Conservation (phyloP, 1,140 invertebrate genomes). For the Drosophila willistoni region DNA sequence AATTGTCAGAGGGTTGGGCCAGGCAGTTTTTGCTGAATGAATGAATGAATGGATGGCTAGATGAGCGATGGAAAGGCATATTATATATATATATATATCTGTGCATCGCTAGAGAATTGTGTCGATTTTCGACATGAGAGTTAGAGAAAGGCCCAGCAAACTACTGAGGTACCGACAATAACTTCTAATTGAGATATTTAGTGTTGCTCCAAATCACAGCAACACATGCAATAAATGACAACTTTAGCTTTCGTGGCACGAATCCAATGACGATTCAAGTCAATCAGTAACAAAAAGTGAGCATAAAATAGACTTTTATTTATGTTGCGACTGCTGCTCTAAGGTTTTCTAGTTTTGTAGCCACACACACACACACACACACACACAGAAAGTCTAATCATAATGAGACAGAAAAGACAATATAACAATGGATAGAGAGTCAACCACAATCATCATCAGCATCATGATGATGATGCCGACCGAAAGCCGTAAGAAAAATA, state of each 20-base stretch:
- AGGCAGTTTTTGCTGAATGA: slow-evolving; percentile 64
- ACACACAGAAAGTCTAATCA: slow-evolving; percentile 74
- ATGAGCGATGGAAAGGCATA: slow-evolving; percentile 15
- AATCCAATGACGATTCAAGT: slow-evolving; percentile 43
- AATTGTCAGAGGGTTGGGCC: slow-evolving; percentile 74
- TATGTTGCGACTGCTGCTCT: slow-evolving; percentile 21
- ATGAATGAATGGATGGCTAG: slow-evolving; percentile 27
- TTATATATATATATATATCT: background rate
- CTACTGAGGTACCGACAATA: slow-evolving; percentile 48
- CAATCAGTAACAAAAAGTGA: slow-evolving; percentile 75
- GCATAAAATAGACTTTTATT: slow-evolving; percentile 81
- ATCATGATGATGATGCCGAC: slow-evolving; percentile 36
- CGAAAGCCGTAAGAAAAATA: slow-evolving; percentile 79
- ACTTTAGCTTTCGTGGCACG: slow-evolving; percentile 50
- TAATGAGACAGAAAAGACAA: slow-evolving; percentile 71
- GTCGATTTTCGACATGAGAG: slow-evolving; percentile 43
- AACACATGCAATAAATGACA: slow-evolving; percentile 6
- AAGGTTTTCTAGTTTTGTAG: slow-evolving; percentile 49
- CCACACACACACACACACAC: slow-evolving; percentile 62
- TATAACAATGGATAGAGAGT: slow-evolving; percentile 20
- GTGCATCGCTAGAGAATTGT: slow-evolving; percentile 57
- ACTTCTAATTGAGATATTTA: slow-evolving; percentile 79
- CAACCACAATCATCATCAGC: slow-evolving; percentile 4
- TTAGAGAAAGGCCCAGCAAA: slow-evolving; percentile 72
- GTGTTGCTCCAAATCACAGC: slow-evolving; percentile 76